Evolutionary conservation across 2,888 invertebrate genomes (phyloP).

Genomic region (Candidula unifasciata): DNA sequence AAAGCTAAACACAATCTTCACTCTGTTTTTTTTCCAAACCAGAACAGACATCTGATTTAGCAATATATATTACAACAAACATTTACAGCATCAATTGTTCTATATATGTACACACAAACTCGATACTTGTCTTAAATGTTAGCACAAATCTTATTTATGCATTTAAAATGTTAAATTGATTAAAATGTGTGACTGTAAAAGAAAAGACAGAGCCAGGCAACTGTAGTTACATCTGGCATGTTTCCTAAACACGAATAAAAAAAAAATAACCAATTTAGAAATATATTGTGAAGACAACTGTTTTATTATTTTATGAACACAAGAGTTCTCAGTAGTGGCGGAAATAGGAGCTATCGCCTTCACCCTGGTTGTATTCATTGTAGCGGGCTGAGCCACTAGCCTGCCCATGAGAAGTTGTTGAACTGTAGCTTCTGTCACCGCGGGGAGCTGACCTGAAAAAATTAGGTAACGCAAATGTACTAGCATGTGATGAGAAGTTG

Average conservation of each 20-base stretch:
- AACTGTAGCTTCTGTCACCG: conserved; percentile 41
- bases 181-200: neutral
- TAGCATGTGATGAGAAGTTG: neutral
- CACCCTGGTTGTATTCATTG: conserved; percentile 35
- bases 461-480: neutral
- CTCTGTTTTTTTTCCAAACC: too few relatives aligned
- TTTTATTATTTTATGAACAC: too few relatives aligned
- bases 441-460: conserved; percentile 30
- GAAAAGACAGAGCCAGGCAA: neutral
- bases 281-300: neutral
- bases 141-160: neutral
- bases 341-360: conserved; percentile 41
- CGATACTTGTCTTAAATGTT: neutral
- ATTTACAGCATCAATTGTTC: too few relatives aligned
- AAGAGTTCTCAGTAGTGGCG: conserved; percentile 25
- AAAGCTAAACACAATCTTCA: too few relatives aligned
- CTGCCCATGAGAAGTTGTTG: conserved; percentile 27
- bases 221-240: neutral
- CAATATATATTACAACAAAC: too few relatives aligned
- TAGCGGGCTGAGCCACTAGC: conserved; percentile 19
- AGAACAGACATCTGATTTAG: too few relatives aligned
- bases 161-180: neutral
- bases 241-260: neutral
- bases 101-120: too few relatives aligned
- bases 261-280: neutral